Evolutionary conservation across 2,113 vertebrate genomes (phyloP).

Genomic region (Pao palembangensis): DNA sequence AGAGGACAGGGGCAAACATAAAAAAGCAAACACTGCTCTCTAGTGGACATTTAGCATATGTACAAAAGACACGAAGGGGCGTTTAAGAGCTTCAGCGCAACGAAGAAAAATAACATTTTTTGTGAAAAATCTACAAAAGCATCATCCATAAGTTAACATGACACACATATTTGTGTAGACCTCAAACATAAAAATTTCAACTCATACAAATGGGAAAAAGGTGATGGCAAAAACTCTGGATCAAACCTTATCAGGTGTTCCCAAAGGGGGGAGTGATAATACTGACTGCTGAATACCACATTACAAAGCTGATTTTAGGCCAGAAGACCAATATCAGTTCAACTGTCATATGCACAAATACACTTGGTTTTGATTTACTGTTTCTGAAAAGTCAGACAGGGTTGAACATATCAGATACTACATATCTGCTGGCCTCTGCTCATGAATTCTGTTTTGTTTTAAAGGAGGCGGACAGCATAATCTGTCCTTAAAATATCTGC

Average conservation of each 20-base stretch:
- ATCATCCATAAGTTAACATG: conserved; percentile 66
- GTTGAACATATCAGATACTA: conserved; percentile 28
- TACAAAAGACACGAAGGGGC: conserved; percentile 18
- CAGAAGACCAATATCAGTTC: background rate
- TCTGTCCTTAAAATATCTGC: conserved; percentile 9
- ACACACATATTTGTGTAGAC: conserved; percentile 49
- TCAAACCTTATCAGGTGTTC: conserved; percentile 46
- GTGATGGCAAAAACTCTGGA: conserved; percentile 46
- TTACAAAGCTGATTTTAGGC: conserved; percentile 11
- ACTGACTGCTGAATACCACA: conserved; percentile 62
- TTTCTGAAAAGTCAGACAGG: background rate
- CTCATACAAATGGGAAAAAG: conserved; percentile 34
- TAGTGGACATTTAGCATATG: conserved; percentile 55
- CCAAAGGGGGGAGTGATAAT: conserved; percentile 56
- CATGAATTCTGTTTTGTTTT: conserved; percentile 15
- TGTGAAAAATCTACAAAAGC: conserved; percentile 49
- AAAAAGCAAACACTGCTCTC: conserved; percentile 65
- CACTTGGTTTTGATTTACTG: conserved; percentile 11
- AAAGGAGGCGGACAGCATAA: conserved; percentile 20
- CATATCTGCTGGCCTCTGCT: conserved; percentile 27
- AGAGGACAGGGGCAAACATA: conserved; percentile 53
- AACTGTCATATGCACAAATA: background rate
- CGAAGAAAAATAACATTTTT: conserved; percentile 41
- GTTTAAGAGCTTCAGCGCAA: conserved; percentile 35
- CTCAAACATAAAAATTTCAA: conserved; percentile 38